Evolutionary conservation across 2,797 vertebrate species (phyloP), one percentile per base, ranked within the genome.

Genomic region (Chromis chromis): DNA sequence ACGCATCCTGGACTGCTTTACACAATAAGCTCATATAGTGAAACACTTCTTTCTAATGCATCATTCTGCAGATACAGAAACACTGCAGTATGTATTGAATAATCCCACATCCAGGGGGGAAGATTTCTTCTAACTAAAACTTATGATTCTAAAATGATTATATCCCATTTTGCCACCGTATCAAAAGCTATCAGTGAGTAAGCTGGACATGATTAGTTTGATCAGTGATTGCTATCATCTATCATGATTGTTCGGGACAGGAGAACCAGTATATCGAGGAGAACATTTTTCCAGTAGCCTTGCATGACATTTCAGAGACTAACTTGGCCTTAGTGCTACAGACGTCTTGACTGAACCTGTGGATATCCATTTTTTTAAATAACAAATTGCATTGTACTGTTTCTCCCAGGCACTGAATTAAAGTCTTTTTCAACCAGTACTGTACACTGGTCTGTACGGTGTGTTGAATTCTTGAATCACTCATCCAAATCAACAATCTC

Each of bases 371-470:
- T 86, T 92, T 85, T 92, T 69, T 19, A 42, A 4, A 81, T 89
- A 85, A 92, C 84, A 63, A 10, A 90, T 83, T 94, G 92, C 94
- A 92, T 93, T 95, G 93, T 93, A 94, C 88, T 83, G 89, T 94
- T 95, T 94, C 93, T 92, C 93, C 91, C 93, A 95, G 92, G 95
- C 95, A 96, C 96, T 96, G 95, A 96, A 96, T 96, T 96, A 97
- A 96, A 90, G 46, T 72, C 62, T 82, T 92, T 88, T 91, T 88
- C 82, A 91, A 91, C 86, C 84, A 62, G 24, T 48, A 12, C 60
- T 63, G 9, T 55, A 24, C 17, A n/a, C 60, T 1, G 1, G 21
- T 57, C 24, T 58, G 14, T 16, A 17, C 27, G 24, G 9, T 0
- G 12, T 69, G 14, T 55, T 33, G n/a, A 33, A 53, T 68, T 50